A percentile compares a stretch with the other conserved stretches of the same genome.
These are phyloP conservation scores for Caenorhabditis japonica DNA, from an alignment of 2,888 invertebrate species.

Conservation along the genomic window DNA sequence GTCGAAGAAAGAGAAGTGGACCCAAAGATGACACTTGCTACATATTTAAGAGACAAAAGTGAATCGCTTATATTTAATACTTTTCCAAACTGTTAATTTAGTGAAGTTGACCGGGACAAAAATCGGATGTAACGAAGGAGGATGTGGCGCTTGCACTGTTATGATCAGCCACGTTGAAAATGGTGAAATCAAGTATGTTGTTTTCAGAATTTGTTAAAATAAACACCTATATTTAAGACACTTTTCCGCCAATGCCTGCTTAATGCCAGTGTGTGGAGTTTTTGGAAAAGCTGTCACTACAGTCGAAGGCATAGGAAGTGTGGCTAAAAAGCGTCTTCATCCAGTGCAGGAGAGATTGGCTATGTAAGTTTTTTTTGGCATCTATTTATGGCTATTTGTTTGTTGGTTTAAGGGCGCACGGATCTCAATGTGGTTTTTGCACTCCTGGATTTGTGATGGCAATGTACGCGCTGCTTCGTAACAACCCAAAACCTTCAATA, in stretches of 20 bases:
- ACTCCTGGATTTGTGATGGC: slow-evolving; percentile 98
- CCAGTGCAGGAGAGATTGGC: slow-evolving; percentile 83
- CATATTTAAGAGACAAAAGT: slow-evolving; percentile 72
- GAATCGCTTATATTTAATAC: slow-evolving; percentile 29
- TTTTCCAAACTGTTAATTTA: slow-evolving; percentile 25
- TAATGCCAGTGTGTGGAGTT: slow-evolving; percentile 88
- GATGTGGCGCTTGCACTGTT: slow-evolving; percentile 79
- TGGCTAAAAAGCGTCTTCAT: slow-evolving; percentile 84
- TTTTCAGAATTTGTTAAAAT: not conserved
- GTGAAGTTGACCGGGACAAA: slow-evolving; percentile 77
- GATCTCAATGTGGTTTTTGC: slow-evolving; percentile 95
- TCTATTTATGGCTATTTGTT: not conserved
- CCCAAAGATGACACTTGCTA: slow-evolving; percentile 72
- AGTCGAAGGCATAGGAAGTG: slow-evolving; percentile 91
- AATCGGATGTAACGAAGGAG: slow-evolving; percentile 79
- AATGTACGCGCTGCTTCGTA: slow-evolving; percentile 90
- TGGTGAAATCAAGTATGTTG: slow-evolving; percentile 33
- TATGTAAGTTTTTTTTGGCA: slow-evolving; percentile 52
- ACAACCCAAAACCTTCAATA: slow-evolving; percentile 82
- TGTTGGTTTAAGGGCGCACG: slow-evolving; percentile 82
- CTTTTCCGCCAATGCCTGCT: slow-evolving; percentile 86
- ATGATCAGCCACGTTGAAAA: slow-evolving; percentile 68
- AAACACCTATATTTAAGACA: slow-evolving; percentile 60
- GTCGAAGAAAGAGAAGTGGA: slow-evolving; percentile 70
- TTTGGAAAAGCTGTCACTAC: slow-evolving; percentile 92